Evolutionary conservation across 2,888 invertebrate genomes (phyloP).

Genomic region (Campoletis raptor): DNA sequence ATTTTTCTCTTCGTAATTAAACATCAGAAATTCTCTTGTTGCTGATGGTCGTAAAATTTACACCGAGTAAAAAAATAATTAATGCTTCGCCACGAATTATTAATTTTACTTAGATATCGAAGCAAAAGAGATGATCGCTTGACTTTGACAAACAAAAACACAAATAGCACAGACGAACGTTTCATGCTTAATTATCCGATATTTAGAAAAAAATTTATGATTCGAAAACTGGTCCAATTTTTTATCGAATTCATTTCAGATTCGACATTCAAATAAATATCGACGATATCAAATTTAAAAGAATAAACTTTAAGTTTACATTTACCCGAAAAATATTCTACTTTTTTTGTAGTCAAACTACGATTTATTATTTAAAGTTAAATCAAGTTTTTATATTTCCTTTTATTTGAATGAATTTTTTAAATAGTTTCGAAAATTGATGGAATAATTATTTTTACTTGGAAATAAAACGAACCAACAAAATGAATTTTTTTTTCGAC

Average conservation of each 20-base stretch:
- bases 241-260: background rate
- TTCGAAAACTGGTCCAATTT: background rate
- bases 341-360: no score
- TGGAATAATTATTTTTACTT: no score
- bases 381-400: no score
- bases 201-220: no score
- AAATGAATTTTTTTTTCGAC: no score
- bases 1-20: background rate
- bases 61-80: conserved; percentile 9
- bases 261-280: background rate
- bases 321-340: no score
- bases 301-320: no score
- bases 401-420: no score
- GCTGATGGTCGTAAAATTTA: conserved; percentile 27
- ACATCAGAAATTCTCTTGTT: background rate
- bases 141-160: conserved; percentile 1
- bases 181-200: background rate
- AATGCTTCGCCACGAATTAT: conserved; percentile 8
- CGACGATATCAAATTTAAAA: background rate
- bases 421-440: no score
- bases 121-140: conserved; percentile 10
- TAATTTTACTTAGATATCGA: conserved; percentile 32
- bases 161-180: background rate
- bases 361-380: no score
- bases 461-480: no score